Evolutionary conservation across 2,797 vertebrate species (phyloP).

Genomic region (Platalea minor): DNA sequence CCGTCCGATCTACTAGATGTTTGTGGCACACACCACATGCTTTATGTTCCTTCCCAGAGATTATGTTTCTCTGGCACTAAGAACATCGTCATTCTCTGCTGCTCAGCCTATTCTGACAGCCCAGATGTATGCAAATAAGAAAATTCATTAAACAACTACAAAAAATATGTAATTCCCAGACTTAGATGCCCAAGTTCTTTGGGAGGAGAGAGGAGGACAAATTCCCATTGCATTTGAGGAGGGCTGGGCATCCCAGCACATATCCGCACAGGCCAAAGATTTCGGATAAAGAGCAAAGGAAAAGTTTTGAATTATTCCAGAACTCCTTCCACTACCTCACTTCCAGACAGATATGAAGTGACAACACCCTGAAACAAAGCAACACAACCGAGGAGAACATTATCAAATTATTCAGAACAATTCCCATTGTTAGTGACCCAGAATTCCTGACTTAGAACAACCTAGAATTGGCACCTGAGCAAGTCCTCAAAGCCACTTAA

Average conservation of each 20-base stretch:
- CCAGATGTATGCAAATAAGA: not conserved
- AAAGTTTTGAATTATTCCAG: slow-evolving; percentile 54
- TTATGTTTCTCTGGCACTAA: not conserved
- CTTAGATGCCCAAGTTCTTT: not conserved
- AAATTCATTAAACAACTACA: not conserved
- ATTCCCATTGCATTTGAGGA: not conserved
- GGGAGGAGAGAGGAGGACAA: not conserved
- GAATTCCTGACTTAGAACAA: slow-evolving; percentile 38
- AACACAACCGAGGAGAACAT: not conserved
- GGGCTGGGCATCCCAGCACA: slow-evolving; percentile 26
- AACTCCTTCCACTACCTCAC: slow-evolving; percentile 67
- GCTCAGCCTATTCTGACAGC: not conserved
- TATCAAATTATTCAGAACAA: slow-evolving; percentile 67
- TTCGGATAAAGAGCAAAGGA: slow-evolving; percentile 51
- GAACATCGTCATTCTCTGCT: not conserved
- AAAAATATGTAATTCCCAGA: not conserved
- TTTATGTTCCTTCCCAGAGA: not conserved
- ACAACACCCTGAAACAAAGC: slow-evolving; percentile 61
- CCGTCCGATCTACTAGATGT: not conserved
- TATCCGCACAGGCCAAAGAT: not conserved
- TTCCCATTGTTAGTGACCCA: slow-evolving; percentile 51
- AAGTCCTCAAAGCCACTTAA: slow-evolving; percentile 24
- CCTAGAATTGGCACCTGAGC: not conserved
- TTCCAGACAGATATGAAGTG: slow-evolving; percentile 64
- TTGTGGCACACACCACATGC: not conserved